These are phyloP conservation scores for Encarsia formosa DNA, from an alignment of 2,888 invertebrate species.

Conservation along the genomic window DNA sequence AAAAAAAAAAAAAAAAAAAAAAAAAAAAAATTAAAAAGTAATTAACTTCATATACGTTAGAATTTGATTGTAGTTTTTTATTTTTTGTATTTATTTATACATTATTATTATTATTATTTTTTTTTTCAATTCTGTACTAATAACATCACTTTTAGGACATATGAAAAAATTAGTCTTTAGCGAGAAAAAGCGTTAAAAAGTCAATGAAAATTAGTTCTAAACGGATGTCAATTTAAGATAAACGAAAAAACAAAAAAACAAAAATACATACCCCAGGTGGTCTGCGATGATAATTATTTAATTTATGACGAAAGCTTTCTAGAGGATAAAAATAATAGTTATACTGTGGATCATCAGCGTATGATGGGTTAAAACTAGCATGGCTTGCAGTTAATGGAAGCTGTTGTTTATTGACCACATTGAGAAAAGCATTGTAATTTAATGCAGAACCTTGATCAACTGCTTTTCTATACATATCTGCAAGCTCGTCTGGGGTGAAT, in stretches of 20 bases:
- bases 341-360: conserved; percentile 5
- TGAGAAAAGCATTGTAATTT: conserved; percentile 7
- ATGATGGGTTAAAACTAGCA: not conserved
- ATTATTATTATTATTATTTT: too few relatives aligned
- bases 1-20: too few relatives aligned
- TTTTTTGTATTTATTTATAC: too few relatives aligned
- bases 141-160: too few relatives aligned
- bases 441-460: conserved; percentile 9
- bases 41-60: too few relatives aligned
- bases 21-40: too few relatives aligned
- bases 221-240: too few relatives aligned
- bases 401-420: not conserved
- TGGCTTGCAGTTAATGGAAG: not conserved
- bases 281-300: conserved; percentile 8
- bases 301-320: conserved; percentile 15
- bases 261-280: conserved; percentile 7
- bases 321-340: conserved; percentile 26
- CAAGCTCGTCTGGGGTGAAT: conserved; percentile 14
- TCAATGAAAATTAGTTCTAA: too few relatives aligned
- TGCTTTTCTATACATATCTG: conserved; percentile 19
- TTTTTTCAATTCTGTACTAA: too few relatives aligned
- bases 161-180: too few relatives aligned
- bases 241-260: not conserved
- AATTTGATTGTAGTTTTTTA: too few relatives aligned
- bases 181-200: too few relatives aligned